Conservation (phyloP, 2,113 vertebrate genomes). For the Bothrops jararaca region DNA sequence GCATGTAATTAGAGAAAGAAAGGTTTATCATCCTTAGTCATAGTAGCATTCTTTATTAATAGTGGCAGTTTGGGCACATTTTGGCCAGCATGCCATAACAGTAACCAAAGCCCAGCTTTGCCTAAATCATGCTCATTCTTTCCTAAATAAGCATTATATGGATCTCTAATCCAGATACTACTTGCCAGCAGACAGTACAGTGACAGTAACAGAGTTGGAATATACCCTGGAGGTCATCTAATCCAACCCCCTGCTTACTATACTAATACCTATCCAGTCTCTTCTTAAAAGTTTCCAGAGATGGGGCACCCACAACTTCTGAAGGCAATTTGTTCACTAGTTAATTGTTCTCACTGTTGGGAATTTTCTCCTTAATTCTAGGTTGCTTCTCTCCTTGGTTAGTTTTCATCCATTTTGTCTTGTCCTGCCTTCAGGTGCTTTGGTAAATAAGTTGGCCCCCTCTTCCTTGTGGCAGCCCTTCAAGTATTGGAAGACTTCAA, state of each 20-base stretch:
- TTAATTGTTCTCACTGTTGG: not conserved
- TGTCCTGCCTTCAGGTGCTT: not conserved
- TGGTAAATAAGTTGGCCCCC: not conserved
- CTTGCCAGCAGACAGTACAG: not conserved
- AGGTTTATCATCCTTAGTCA: not conserved
- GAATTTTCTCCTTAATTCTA: not conserved
- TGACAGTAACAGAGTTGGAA: not conserved
- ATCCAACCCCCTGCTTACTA: not conserved
- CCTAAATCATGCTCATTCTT: not conserved
- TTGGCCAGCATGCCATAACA: not conserved
- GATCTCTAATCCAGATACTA: not conserved
- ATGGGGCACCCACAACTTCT: not conserved
- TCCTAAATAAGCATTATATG: not conserved
- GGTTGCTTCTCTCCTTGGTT: not conserved
- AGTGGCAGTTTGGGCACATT: not conserved
- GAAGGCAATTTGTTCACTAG: not conserved
- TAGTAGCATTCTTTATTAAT: not conserved
- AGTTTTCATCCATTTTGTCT: not conserved
- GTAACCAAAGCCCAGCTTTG: not conserved
- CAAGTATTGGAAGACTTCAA: not conserved
- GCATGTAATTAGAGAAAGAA: not conserved
- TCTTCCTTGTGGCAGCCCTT: not conserved
- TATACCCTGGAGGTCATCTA: not conserved
- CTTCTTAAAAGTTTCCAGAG: not conserved
- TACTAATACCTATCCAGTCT: not conserved